A percentile compares a stretch with the other conserved stretches of the same genome.
These are phyloP conservation scores for Drosophila ezoana DNA, from an alignment of 2,888 invertebrate genomes.

Conservation along the genomic window DNA sequence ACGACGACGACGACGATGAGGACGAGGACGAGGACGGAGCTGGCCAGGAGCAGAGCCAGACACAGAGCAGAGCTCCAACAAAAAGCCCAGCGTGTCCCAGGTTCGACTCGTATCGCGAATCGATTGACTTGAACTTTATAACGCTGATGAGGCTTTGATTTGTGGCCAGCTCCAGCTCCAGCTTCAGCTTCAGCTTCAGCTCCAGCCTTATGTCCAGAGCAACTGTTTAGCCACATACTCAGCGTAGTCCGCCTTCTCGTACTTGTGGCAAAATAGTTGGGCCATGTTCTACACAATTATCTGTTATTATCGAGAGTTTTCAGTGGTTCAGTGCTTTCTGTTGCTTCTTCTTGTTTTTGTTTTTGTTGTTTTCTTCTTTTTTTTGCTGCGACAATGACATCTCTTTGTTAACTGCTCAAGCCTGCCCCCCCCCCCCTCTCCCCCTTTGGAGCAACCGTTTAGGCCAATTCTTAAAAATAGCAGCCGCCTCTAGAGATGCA, in stretches of 20 bases:
- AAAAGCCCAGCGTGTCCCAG: slow-evolving; percentile 19
- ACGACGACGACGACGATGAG: slow-evolving; percentile 51
- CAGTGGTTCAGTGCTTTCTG: slow-evolving; percentile 38
- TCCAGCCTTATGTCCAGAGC: slow-evolving; percentile 13
- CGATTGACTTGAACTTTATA: slow-evolving; percentile 80
- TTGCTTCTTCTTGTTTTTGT: slow-evolving; percentile 15
- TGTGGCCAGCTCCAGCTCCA: slow-evolving; percentile 43
- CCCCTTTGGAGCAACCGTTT: slow-evolving; percentile 46
- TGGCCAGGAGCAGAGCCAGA: slow-evolving; percentile 10
- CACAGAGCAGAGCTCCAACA: slow-evolving; percentile 18
- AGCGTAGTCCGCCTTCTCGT: slow-evolving; percentile 6
- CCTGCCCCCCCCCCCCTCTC: neutral
- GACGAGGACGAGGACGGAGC: slow-evolving; percentile 15
- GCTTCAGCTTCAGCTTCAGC: slow-evolving; percentile 4
- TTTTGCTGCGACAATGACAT: slow-evolving; percentile 64
- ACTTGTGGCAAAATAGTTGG: slow-evolving; percentile 71
- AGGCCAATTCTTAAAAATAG: slow-evolving; percentile 78
- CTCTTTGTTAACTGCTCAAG: slow-evolving; percentile 56
- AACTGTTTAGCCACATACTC: slow-evolving; percentile 31
- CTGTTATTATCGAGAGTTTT: slow-evolving; percentile 79
- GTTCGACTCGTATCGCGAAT: slow-evolving; percentile 63
- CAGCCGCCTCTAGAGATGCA: slow-evolving; percentile 68
- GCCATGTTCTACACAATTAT: slow-evolving; percentile 84
- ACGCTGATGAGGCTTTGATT: slow-evolving; percentile 78
- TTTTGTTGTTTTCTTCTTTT: slow-evolving; percentile 10